These are phyloP conservation scores for Pomacea canaliculata DNA, from an alignment of 2,888 invertebrate genomes.

Conservation along the genomic window DNA sequence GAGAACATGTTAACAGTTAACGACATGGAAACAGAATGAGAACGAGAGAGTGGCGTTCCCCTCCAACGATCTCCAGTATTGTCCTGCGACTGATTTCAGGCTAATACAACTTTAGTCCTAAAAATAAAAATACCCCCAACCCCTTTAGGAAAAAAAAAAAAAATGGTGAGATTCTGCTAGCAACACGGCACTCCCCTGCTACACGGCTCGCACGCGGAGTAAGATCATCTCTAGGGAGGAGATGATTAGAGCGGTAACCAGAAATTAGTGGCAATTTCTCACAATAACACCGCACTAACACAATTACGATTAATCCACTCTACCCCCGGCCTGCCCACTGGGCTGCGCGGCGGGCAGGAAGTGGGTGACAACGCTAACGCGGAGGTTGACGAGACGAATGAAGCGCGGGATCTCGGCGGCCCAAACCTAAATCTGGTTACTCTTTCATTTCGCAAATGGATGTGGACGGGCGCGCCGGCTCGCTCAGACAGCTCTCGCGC, in stretches of 20 bases:
- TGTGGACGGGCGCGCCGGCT: conserved; percentile 3
- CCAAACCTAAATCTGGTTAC: conserved; percentile 25
- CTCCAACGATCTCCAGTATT: too few species aligned
- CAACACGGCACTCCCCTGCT: too few species aligned
- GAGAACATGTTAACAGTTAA: too few species aligned
- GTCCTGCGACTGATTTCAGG: too few species aligned
- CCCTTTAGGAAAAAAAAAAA: too few species aligned
- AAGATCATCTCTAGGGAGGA: conserved; percentile 12
- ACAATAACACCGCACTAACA: conserved; percentile 29
- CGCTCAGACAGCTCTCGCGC: background rate
- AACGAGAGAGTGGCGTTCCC: too few species aligned
- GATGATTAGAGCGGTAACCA: conserved; percentile 25
- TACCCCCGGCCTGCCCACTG: background rate
- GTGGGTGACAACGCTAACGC: conserved; percentile 2
- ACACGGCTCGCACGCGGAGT: too few species aligned
- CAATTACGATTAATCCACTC: conserved; percentile 27
- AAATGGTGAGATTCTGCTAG: too few species aligned
- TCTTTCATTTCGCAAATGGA: conserved; percentile 30
- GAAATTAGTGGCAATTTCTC: conserved; percentile 28
- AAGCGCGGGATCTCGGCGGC: conserved; percentile 13
- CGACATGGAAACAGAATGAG: too few species aligned
- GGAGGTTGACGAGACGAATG: conserved; percentile 19
- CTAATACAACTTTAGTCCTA: too few species aligned
- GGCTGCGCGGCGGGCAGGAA: background rate
- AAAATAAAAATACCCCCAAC: too few species aligned